Conservation (phyloP, 2,888 invertebrate species). For the Sarcophaga caerulescens region DNA sequence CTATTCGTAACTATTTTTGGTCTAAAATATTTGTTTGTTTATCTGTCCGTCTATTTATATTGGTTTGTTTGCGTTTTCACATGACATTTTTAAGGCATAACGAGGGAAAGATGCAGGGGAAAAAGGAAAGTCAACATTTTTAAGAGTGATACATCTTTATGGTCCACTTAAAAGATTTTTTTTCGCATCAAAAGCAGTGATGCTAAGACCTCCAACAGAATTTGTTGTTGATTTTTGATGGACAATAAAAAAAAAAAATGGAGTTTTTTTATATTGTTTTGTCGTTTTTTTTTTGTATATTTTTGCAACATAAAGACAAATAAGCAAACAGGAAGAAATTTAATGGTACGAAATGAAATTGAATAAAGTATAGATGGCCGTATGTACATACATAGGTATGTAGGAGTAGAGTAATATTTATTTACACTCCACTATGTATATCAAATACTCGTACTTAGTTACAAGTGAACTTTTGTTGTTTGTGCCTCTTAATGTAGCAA, state of each 20-base stretch:
- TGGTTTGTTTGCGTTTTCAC: too few relatives aligned
- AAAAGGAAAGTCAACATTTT: not conserved
- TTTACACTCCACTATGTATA: not conserved
- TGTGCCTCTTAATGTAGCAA: too few relatives aligned
- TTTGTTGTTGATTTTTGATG: not conserved
- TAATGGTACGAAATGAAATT: not conserved
- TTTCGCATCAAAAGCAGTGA: too few relatives aligned
- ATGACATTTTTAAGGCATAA: not conserved
- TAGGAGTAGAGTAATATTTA: not conserved
- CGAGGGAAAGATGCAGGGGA: too few relatives aligned
- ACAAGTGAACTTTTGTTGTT: not conserved
- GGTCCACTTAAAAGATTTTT: constrained; percentile 3
- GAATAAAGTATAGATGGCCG: not conserved
- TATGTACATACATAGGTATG: not conserved
- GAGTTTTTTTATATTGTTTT: not conserved
- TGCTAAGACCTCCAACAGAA: too few relatives aligned
- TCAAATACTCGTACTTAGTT: not conserved
- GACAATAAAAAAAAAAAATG: constrained; percentile 13
- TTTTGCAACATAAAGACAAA: too few relatives aligned
- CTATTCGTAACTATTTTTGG: too few relatives aligned
- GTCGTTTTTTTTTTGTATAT: too few relatives aligned
- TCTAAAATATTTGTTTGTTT: too few relatives aligned
- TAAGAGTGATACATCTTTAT: not conserved
- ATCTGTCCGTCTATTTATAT: too few relatives aligned
- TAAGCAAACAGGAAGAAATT: not conserved